Conservation (phyloP, 2,113 vertebrate species). For the Petroica traversi region DNA sequence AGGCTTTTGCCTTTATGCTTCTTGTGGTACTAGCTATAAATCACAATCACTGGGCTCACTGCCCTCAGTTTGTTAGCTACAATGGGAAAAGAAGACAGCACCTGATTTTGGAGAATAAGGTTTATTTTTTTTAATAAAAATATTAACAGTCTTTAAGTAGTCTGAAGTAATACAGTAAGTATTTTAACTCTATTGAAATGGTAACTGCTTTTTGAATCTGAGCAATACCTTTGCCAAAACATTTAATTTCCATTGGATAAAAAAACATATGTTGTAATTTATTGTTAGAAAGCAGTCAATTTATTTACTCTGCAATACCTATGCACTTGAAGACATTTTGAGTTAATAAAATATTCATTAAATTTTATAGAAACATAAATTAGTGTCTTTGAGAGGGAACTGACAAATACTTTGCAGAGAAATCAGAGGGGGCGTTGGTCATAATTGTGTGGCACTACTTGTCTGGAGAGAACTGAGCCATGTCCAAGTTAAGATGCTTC, state of each 20-base stretch:
- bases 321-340: background rate
- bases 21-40: background rate
- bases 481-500: background rate
- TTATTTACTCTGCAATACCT: background rate
- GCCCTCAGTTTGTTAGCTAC: background rate
- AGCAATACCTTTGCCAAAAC: background rate
- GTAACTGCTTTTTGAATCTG: background rate
- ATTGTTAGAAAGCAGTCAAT: background rate
- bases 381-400: background rate
- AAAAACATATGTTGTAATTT: background rate
- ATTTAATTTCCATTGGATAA: background rate
- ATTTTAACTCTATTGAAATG: background rate
- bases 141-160: background rate
- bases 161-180: background rate
- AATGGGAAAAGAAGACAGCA: background rate
- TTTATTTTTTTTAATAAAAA: background rate
- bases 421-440: background rate
- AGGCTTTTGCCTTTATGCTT: background rate
- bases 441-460: fast-evolving
- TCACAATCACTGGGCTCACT: background rate
- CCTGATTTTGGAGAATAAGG: background rate
- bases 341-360: background rate
- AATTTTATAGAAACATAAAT: background rate
- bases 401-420: background rate
- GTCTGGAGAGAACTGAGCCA: background rate